Conservation (phyloP, 2,888 invertebrate genomes). For the Cylloceria caligata region DNA sequence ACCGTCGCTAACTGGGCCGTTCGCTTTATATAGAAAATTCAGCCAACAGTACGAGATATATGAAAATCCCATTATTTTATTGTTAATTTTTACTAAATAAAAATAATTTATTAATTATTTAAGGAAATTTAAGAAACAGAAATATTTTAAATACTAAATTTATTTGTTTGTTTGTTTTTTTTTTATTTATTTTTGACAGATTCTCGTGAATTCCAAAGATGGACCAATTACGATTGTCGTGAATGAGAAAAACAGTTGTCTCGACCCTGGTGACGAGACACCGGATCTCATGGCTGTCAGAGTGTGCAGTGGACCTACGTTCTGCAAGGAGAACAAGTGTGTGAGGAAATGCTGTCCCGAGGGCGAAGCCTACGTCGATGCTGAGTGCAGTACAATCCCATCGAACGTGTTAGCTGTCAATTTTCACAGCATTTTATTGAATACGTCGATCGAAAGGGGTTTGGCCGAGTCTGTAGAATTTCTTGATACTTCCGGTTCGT, state of each 20-base stretch:
- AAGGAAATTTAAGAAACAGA: no score
- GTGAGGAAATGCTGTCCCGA: constrained; percentile 83
- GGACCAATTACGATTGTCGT: constrained; percentile 26
- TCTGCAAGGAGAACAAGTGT: constrained; percentile 77
- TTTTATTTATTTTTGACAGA: constrained; percentile 4
- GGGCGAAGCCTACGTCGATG: constrained; percentile 68
- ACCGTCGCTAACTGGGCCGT: no score
- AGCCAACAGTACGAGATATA: no score
- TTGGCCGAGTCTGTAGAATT: neutral
- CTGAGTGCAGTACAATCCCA: constrained; percentile 43
- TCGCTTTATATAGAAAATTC: no score
- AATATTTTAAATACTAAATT: neutral
- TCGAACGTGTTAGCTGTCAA: constrained; percentile 12
- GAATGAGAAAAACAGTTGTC: constrained; percentile 74
- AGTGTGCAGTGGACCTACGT: constrained; percentile 68
- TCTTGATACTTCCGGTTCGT: constrained; percentile 47
- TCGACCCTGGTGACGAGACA: constrained; percentile 73
- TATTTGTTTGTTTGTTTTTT: neutral
- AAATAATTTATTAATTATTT: no score
- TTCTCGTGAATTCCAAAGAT: neutral
- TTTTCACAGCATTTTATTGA: constrained; percentile 58
- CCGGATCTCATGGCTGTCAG: constrained; percentile 52
- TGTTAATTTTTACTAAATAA: no score
- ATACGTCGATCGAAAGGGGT: constrained; percentile 33
- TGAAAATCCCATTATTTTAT: no score